Evolutionary conservation across 2,113 vertebrate genomes (phyloP), one percentile per base, ranked within the genome.

Genomic region (Tursiops truncatus): DNA sequence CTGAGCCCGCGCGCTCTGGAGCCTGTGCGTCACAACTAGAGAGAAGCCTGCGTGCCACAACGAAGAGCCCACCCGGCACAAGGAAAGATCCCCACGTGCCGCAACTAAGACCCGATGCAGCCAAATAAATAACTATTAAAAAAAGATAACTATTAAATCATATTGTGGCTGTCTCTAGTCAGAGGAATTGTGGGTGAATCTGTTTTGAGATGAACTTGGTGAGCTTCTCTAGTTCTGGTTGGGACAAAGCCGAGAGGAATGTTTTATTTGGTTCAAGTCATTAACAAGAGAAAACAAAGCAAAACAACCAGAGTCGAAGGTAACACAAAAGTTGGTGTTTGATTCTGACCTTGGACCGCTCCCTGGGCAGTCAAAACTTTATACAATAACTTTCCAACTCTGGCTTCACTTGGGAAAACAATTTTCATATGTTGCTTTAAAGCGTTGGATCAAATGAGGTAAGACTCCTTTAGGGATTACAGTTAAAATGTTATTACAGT

Each of bases 401-500:
- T 71, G 50, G 47, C 81, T 77, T 91, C 76, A 53, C 53, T 77
- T 58, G 44, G 65, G 86, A 93, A 95, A 71, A 71, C 44, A 36
- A 28, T 73, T 58, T 56, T 92, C 41, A 84, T 56, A n/a, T 50
- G 63, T 41, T 88, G 8, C 68, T 77, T 97, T 88, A 38, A 17
- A 53, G 56, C 63, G n/a, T 18, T 68, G 56, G 77, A 63, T 44
- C 62, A 67, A 96, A 87, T 89, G 36, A 93, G 26, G 90, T 95
- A 92, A 96, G 74, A 74, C 15, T 94, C 87, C 33, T 82, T 65
- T 41, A 93, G 95, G 80, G 86, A 83, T 58, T 58, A 58, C 3
- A 58, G 56, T 21, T 56, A 94, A 95, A 47, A 76, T 62, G 56
- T 56, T 56, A 63, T 94, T 73, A 26, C 17, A 83, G 79, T 41